Percentiles rank a stretch among this genome's conserved stretches.
Evolutionary conservation across 2,888 invertebrate genomes (phyloP).

Genomic region (Drosophila mimetica): DNA sequence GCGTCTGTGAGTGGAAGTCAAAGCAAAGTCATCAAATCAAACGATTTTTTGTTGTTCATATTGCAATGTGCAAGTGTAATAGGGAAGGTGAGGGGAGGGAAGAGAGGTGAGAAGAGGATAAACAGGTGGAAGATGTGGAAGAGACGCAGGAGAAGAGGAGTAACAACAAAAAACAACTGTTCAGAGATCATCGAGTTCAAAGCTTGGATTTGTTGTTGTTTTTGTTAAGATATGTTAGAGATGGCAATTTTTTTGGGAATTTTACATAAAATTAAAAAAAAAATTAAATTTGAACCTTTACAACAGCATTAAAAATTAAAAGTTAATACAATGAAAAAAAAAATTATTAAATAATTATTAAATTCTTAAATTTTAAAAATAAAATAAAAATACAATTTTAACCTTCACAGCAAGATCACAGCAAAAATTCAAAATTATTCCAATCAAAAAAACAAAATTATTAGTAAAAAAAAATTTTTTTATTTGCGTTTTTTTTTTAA

Average conservation of each 20-base stretch:
- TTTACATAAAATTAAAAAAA: too few relatives aligned
- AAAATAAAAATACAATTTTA: too few relatives aligned
- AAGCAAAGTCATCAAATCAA: slow-evolving; percentile 68
- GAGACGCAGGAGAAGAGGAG: slow-evolving; percentile 11
- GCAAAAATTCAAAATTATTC: too few relatives aligned
- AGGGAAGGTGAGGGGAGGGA: background rate
- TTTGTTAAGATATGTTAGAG: slow-evolving; percentile 7
- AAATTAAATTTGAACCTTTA: too few relatives aligned
- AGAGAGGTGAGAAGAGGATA: background rate
- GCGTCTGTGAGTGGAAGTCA: slow-evolving; percentile 67
- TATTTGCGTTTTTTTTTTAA: too few relatives aligned
- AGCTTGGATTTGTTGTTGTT: slow-evolving; percentile 13
- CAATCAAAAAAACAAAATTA: too few relatives aligned
- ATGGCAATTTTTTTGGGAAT: slow-evolving; percentile 2
- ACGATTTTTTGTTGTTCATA: slow-evolving; percentile 22
- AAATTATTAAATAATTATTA: too few relatives aligned
- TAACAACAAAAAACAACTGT: background rate
- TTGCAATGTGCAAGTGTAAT: slow-evolving; percentile 38
- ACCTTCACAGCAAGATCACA: too few relatives aligned
- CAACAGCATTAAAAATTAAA: too few relatives aligned
- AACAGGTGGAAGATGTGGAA: slow-evolving; percentile 20
- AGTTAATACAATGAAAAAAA: too few relatives aligned
- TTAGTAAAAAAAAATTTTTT: too few relatives aligned
- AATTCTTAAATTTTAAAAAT: too few relatives aligned
- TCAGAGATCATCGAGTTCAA: slow-evolving; percentile 16